Base-by-base conservation (phyloP, 2,797 vertebrate species). In the Sebastes variabilis region DNA sequence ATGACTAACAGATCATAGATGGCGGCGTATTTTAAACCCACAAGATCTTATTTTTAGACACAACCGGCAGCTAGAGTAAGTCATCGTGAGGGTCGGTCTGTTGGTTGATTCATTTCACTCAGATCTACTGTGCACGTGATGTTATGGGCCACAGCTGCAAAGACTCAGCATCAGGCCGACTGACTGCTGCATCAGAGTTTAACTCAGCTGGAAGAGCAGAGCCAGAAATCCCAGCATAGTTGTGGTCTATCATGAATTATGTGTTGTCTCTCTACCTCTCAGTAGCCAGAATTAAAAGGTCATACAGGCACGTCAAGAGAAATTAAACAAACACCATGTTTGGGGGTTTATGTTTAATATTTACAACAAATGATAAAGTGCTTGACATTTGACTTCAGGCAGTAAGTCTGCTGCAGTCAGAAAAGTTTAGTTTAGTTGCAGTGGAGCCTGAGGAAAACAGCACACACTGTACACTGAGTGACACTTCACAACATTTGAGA, bases 111-210 rank as follows among this genome's bases (percentile, higher is more conserved):
- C 8, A 58, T 66, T 52, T 66, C 34, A 22, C 55, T 25, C 34
- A 67, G n/a, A n/a, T 66, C 56, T 60, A 9, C 38, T 73, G 30
- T 30, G 10, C 25, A 22, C 6, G 1, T 32, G 32, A 6, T 2
- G 14, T 58, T 30, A 38, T 55, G 11, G 78, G 70, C 67, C 58
- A 36, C 70, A 73, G 73, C 75, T 85, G 71, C 36, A 74, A 9
- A 61, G 34, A 56, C 56, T n/a, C 18, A 29, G 52, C 36, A 22
- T 68, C 52, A 46, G 42, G 42, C 42, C 38, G 54, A 24, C 49
- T 32, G 36, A 76, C 68, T 60, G 72, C 70, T 72, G 75, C 75
- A 82, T 75, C 60, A 52, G 36, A 46, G 52, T 75, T 77, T 64
- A 68, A 67, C 24, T 74, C 22, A 22, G 52, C 55, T 61, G 60